phyloP scores from a whole-genome alignment of 2,888 invertebrate genomes.

The Thalpophila matura region DNA sequence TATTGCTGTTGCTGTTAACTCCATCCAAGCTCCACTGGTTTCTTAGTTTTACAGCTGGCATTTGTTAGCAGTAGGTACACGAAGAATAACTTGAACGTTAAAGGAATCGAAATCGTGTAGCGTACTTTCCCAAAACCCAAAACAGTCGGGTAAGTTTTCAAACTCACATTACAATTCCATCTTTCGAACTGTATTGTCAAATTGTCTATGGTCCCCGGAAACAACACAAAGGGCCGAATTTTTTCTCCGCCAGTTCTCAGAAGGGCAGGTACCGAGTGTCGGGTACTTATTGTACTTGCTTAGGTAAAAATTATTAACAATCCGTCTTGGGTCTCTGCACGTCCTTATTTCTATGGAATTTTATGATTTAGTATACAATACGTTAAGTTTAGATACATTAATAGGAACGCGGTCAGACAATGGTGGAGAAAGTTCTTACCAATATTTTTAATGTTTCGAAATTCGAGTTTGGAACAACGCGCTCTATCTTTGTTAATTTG shows the following conservation, averaged over 20 bases:
- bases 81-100: slow-evolving; percentile 1
- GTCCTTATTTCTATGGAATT: slow-evolving; percentile 52
- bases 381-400: slow-evolving; percentile 51
- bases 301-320: slow-evolving; percentile 58
- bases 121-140: slow-evolving; percentile 26
- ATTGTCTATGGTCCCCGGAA: slow-evolving; percentile 60
- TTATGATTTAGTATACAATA: slow-evolving; percentile 67
- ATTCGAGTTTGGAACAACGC: slow-evolving; percentile 35
- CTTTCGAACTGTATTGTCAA: slow-evolving; percentile 53
- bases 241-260: slow-evolving; percentile 48
- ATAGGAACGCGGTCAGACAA: slow-evolving; percentile 53
- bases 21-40: not conserved
- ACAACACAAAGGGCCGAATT: slow-evolving; percentile 44
- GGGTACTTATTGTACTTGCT: slow-evolving; percentile 59
- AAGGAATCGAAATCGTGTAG: slow-evolving; percentile 28
- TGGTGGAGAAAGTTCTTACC: slow-evolving; percentile 54
- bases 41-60: slow-evolving; percentile 13
- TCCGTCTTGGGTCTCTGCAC: slow-evolving; percentile 43
- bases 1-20: too few species aligned
- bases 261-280: slow-evolving; percentile 51
- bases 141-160: slow-evolving; percentile 24
- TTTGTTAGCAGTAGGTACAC: not conserved
- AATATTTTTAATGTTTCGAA: slow-evolving; percentile 47
- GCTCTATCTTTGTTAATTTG: slow-evolving; percentile 16
- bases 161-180: slow-evolving; percentile 48